Percentiles rank a stretch among this genome's conserved stretches.
These are phyloP conservation scores for Mionectes olivaceus DNA, from an alignment of 2,797 vertebrate species.

Conservation along the genomic window DNA sequence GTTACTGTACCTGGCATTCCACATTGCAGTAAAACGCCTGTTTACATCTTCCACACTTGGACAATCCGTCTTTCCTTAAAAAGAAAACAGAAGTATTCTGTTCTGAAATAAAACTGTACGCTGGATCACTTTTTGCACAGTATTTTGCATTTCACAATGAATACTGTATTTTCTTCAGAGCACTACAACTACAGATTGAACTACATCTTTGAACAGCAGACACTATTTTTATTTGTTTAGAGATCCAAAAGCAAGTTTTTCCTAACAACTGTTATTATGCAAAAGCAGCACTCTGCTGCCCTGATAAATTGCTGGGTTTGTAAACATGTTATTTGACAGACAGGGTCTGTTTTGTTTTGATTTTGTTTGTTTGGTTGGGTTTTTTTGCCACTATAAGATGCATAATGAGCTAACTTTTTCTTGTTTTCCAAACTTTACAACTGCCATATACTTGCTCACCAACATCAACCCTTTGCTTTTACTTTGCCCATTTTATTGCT, in stretches of 20 bases:
- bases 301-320: background rate
- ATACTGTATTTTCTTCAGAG: background rate
- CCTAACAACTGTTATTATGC: background rate
- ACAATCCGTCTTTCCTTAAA: conserved; percentile 91
- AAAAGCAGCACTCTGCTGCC: background rate
- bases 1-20: conserved; percentile 89
- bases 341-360: too few relatives aligned
- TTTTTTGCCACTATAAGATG: background rate
- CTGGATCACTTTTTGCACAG: background rate
- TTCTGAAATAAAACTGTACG: background rate
- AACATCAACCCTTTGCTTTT: background rate
- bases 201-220: background rate
- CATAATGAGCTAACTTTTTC: background rate
- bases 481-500: background rate
- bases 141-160: background rate
- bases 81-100: conserved; percentile 60
- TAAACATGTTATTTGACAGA: background rate
- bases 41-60: conserved; percentile 96
- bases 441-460: background rate
- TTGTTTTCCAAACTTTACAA: background rate
- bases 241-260: background rate
- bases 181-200: background rate
- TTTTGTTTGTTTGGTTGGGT: too few relatives aligned
- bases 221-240: background rate
- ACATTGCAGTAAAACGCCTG: conserved; percentile 95